Evolutionary conservation across 2,888 invertebrate species (phyloP).

Genomic region (Malacosoma neustria): DNA sequence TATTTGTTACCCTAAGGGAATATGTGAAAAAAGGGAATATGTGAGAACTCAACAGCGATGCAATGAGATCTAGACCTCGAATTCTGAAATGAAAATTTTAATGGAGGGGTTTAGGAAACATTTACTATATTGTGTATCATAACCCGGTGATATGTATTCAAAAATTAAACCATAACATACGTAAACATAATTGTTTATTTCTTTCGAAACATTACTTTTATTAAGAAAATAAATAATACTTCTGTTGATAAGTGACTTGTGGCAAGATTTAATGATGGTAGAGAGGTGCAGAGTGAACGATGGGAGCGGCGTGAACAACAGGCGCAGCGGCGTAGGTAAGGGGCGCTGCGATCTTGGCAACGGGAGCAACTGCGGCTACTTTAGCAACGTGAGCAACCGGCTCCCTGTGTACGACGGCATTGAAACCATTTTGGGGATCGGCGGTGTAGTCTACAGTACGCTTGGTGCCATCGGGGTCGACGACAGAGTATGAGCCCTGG

Average conservation of each 20-base stretch:
- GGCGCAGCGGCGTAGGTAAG: constrained; percentile 14
- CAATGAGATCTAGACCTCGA: no score
- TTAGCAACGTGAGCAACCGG: constrained; percentile 41
- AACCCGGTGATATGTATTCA: no score
- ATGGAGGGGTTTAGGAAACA: no score
- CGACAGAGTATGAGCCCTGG: constrained; percentile 61
- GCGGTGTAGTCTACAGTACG: constrained; percentile 68
- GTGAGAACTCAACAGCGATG: no score
- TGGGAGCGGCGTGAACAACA: constrained; percentile 17
- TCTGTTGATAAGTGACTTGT: neutral
- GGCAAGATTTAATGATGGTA: constrained; percentile 50
- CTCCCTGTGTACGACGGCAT: constrained; percentile 61
- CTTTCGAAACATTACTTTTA: neutral
- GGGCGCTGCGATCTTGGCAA: constrained; percentile 29
- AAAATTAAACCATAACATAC: neutral
- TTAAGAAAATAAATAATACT: neutral
- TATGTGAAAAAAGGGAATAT: no score
- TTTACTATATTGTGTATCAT: no score
- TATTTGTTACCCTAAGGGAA: no score
- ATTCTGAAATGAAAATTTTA: no score
- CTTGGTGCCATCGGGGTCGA: constrained; percentile 62
- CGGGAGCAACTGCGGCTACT: constrained; percentile 22
- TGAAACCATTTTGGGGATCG: constrained; percentile 62
- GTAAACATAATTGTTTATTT: neutral
- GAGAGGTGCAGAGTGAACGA: constrained; percentile 74